Evolutionary conservation across 2,113 vertebrate genomes (phyloP), one percentile per base, ranked within the genome.

Genomic region (Spea bombifrons): DNA sequence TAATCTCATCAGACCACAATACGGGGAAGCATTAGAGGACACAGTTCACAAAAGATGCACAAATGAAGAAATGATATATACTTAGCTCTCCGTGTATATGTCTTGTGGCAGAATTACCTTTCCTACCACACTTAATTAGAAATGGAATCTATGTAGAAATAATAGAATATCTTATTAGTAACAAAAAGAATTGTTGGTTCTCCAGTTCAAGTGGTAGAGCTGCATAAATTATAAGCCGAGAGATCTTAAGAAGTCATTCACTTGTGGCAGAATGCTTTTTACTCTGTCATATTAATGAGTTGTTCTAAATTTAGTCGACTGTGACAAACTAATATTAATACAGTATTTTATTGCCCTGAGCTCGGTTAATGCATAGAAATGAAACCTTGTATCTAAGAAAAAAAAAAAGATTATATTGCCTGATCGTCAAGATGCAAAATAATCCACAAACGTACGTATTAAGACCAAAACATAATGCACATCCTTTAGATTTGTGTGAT

Each of bases 291-390:
- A 92, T 93, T 93, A 93, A 93, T 92, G 91, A 93, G 89, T 92
- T 92, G 92, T 90, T 92, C 91, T 93, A 93, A 93, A 92, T 92
- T 92, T 93, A 93, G 92, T 90, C 87, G 88, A 78, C 91, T 89
- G 89, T 92, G 91, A 90, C 92, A 93, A 93, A 93, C 92, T 93
- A 92, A 93, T 93, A 93, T 93, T 93, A 93, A 93, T 93, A 93
- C 87, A 92, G 89, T 91, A 90, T 92, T 92, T 93, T 92, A 92
- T 92, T 87, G 89, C 92, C 88, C 86, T 89, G 84, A 90, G 92
- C 88, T 90, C 90, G 90, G 89, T 87, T 91, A 91, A 92, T 92
- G 91, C 90, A 92, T 87, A 89, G 85, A 88, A 92, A 92, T 88
- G 90, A 89, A 91, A 90, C 85, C 85, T 85, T 87, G 89, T 90